Evolutionary conservation across 2,888 invertebrate species (phyloP), one percentile per base, ranked within the genome.

Genomic region (Chloromyia formosa): DNA sequence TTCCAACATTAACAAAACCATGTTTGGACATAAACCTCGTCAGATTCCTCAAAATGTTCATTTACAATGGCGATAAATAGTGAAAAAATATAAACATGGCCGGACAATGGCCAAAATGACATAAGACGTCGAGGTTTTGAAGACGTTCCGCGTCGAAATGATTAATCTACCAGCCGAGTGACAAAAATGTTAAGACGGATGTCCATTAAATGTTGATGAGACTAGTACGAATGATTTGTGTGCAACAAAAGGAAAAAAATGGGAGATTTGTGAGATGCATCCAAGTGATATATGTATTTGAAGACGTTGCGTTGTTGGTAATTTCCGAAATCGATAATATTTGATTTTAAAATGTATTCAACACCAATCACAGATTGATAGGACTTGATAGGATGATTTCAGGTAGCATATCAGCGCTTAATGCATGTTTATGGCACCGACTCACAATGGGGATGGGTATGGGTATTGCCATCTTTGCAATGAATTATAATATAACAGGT

Each of bases 111-210:
- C 5, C 56, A 22, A 22, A 18, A 4, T 40, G 62, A 22, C 35
- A n/a, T 27, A 12, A 45, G 66, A 66, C 12, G 66, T 49, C 22
- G 45, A 35, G 27, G 7, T 20, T 14, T 45, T 40, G 40, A 12
- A 40, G 22, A 42, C 58, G 23, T 71, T 71, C 58, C 12, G 27
- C 56, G 20, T 56, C 20, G 40, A 9, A 22, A 56, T 71, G 71
- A 71, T 71, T n/a, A 71, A 71, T 71, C 71, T 71, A 35, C 56
- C 16, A 5, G 56, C 16, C 35, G n/a, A 71, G 71, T 71, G 71
- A 71, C 71, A 71, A 71, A 71, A 71, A 12, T 71, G 20, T 71
- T 71, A 71, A 71, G 71, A 71, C 71, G 71, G 71, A 71, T 71
- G 71, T 71, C 71, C 71, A 71, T 71, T 71, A 71, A 71, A 40